phyloP scores from a whole-genome alignment of 2,113 vertebrate genomes.

The Gorsachius goisagi region DNA sequence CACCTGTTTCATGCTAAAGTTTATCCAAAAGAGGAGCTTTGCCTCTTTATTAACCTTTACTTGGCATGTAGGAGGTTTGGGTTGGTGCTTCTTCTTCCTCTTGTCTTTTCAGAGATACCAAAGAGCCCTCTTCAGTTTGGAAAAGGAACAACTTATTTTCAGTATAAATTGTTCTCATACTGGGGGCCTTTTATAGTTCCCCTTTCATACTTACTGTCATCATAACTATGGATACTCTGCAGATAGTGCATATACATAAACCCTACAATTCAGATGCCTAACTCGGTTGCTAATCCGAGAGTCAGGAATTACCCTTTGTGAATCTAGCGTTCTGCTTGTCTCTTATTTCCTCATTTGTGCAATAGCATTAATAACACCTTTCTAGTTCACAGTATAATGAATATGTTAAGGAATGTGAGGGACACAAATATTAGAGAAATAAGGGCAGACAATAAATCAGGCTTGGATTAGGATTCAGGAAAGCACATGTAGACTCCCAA shows the following conservation, averaged over 20 bases:
- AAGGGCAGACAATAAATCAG: background rate
- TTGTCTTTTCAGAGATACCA: background rate
- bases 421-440: background rate
- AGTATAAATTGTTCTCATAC: background rate
- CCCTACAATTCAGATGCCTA: background rate
- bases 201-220: background rate
- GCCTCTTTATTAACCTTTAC: background rate
- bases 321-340: background rate
- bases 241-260: background rate
- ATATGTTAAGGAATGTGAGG: background rate
- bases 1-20: background rate
- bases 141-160: background rate
- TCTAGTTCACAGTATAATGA: background rate
- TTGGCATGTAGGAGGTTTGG: background rate
- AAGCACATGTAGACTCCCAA: background rate
- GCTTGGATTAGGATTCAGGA: background rate
- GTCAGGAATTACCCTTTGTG: background rate
- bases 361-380: background rate
- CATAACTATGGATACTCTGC: background rate
- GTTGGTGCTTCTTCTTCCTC: background rate
- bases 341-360: background rate
- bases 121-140: background rate
- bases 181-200: background rate
- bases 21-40: background rate
- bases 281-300: background rate